Percentiles rank a stretch among this genome's conserved stretches.
These are phyloP conservation scores for Nothobranchius kuhntae DNA, from an alignment of 2,113 vertebrate species.

Conservation along the genomic window DNA sequence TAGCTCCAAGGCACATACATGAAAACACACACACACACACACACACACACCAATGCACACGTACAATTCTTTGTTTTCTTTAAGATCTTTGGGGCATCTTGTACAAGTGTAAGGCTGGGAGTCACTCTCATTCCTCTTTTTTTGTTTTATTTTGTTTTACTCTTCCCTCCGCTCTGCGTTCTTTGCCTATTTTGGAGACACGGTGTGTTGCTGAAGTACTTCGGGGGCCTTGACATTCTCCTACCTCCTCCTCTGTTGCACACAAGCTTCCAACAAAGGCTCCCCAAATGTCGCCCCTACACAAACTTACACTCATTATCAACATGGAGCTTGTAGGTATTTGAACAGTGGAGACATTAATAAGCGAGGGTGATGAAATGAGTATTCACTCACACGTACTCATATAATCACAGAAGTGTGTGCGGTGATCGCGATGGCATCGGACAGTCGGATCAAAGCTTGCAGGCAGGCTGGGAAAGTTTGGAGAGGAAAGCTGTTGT, in stretches of 20 bases:
- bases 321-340: constrained; percentile 49
- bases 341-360: constrained; percentile 70
- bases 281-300: constrained; percentile 64
- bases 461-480: constrained; percentile 81
- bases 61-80: constrained; percentile 20
- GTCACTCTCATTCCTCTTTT: not conserved
- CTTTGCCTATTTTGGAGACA: constrained; percentile 53
- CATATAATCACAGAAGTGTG: constrained; percentile 42
- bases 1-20: constrained; percentile 25
- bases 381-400: constrained; percentile 24
- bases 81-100: constrained; percentile 8
- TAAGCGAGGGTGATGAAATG: constrained; percentile 70
- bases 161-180: constrained; percentile 30
- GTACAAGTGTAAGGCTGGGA: not conserved
- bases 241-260: constrained; percentile 37
- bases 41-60: constrained; percentile 5
- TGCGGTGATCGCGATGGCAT: constrained; percentile 71
- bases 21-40: not conserved
- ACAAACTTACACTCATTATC: constrained; percentile 64
- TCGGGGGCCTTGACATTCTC: constrained; percentile 55
- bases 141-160: not conserved
- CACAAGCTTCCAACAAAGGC: constrained; percentile 48
- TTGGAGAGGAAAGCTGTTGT: constrained; percentile 84
- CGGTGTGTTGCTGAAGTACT: constrained; percentile 13
- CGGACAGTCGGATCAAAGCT: constrained; percentile 81